phyloP scores from a whole-genome alignment of 2,797 vertebrate species.

The Margarornis squamiger region DNA sequence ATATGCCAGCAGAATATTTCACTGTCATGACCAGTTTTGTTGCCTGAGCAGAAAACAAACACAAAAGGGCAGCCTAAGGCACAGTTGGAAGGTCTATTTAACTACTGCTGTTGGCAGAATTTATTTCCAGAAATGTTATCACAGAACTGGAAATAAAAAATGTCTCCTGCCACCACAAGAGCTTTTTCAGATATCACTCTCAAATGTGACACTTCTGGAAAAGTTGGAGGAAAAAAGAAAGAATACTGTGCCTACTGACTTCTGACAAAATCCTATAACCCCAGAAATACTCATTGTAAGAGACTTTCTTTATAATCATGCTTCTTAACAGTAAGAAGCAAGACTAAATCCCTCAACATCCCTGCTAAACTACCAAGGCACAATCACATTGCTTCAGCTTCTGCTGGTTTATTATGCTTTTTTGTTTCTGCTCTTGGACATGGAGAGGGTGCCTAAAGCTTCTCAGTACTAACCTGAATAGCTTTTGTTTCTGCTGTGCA shows the following conservation, averaged over 20 bases:
- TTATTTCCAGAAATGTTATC: conserved; percentile 20
- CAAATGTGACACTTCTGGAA: neutral
- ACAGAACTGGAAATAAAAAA: conserved; percentile 36
- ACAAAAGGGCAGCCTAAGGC: neutral
- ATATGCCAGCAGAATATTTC: conserved; percentile 10
- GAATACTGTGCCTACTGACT: neutral
- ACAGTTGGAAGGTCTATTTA: conserved; percentile 15
- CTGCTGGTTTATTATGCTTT: neutral
- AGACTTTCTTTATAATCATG: neutral
- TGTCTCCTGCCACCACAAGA: neutral
- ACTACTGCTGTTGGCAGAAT: conserved; percentile 25
- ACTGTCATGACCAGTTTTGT: conserved; percentile 19
- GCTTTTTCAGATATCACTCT: neutral
- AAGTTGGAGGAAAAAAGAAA: neutral
- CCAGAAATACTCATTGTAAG: neutral
- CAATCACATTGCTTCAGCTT: neutral
- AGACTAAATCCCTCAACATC: neutral
- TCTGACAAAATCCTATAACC: neutral
- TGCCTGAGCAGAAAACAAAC: conserved; percentile 34
- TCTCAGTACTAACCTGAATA: neutral
- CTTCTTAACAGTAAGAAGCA: neutral
- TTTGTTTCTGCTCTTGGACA: neutral
- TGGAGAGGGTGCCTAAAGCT: neutral
- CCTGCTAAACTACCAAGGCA: neutral
- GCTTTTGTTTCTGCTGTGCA: neutral